phyloP scores from a whole-genome alignment of 1,140 invertebrate genomes.

The Pseudomyrmex pallidus region DNA sequence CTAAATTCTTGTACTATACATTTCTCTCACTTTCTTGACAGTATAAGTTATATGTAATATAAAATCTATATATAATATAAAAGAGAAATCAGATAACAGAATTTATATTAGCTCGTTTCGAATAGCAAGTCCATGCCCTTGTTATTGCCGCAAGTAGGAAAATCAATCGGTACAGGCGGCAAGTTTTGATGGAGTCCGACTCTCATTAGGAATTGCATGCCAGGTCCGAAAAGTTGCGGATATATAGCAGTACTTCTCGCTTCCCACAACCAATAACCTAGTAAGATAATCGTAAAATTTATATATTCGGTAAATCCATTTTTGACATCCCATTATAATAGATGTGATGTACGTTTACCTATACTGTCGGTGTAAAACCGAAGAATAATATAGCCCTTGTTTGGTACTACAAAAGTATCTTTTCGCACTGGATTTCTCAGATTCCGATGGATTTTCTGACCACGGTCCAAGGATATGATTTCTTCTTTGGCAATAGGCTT shows the following conservation, averaged over 20 bases:
- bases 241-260: slow-evolving; percentile 68
- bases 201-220: slow-evolving; percentile 80
- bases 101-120: slow-evolving; percentile 25
- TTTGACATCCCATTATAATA: background rate
- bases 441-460: slow-evolving; percentile 82
- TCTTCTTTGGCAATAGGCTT: slow-evolving; percentile 70
- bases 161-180: slow-evolving; percentile 76
- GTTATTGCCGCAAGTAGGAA: slow-evolving; percentile 80
- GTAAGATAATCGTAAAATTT: background rate
- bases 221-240: slow-evolving; percentile 58
- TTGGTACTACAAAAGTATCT: slow-evolving; percentile 77
- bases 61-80: no score
- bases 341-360: slow-evolving; percentile 58
- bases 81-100: no score
- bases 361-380: slow-evolving; percentile 75
- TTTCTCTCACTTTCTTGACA: no score
- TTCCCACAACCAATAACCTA: slow-evolving; percentile 78
- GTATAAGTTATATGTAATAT: no score
- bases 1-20: no score
- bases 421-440: slow-evolving; percentile 73
- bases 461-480: slow-evolving; percentile 74
- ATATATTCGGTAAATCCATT: background rate
- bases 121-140: slow-evolving; percentile 66
- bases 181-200: slow-evolving; percentile 75
- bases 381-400: slow-evolving; percentile 76